Percentiles rank a stretch among this genome's conserved stretches.
phyloP scores from a whole-genome alignment of 2,113 vertebrate species.

The Furnarius figulus region DNA sequence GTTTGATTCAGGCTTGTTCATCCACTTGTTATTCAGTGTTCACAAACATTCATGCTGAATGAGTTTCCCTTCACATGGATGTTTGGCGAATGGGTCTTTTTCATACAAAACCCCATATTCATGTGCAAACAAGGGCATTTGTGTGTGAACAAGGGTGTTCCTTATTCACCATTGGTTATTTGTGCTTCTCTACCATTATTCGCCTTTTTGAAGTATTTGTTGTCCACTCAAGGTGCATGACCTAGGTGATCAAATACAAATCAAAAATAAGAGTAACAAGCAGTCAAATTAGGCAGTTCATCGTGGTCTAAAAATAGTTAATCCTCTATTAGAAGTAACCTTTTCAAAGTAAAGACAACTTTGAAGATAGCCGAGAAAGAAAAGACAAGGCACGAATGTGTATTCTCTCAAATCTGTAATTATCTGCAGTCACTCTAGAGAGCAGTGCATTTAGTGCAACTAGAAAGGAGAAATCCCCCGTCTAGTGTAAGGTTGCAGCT shows the following conservation, averaged over 20 bases:
- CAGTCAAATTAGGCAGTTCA: constrained; percentile 30
- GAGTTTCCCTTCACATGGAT: constrained; percentile 65
- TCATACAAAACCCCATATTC: constrained; percentile 58
- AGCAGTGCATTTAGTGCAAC: background rate
- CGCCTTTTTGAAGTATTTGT: constrained; percentile 25
- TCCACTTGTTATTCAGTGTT: constrained; percentile 66
- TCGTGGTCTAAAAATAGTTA: constrained; percentile 20
- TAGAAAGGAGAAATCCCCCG: background rate
- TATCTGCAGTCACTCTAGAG: too few species aligned
- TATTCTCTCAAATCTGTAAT: background rate
- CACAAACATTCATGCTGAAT: constrained; percentile 62
- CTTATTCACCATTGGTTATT: constrained; percentile 44
- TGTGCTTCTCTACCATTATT: constrained; percentile 45
- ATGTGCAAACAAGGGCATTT: constrained; percentile 68
- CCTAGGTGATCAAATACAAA: constrained; percentile 56
- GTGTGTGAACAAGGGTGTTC: constrained; percentile 56
- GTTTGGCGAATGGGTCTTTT: constrained; percentile 65
- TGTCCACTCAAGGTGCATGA: constrained; percentile 46
- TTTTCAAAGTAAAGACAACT: background rate
- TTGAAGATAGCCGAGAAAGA: background rate
- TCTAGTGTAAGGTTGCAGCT: background rate
- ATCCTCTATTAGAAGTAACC: background rate
- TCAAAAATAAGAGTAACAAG: constrained; percentile 45
- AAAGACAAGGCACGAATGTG: background rate
- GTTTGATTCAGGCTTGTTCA: constrained; percentile 63